phyloP scores from a whole-genome alignment of 2,888 invertebrate species.

The Ornithoptera priamus region DNA sequence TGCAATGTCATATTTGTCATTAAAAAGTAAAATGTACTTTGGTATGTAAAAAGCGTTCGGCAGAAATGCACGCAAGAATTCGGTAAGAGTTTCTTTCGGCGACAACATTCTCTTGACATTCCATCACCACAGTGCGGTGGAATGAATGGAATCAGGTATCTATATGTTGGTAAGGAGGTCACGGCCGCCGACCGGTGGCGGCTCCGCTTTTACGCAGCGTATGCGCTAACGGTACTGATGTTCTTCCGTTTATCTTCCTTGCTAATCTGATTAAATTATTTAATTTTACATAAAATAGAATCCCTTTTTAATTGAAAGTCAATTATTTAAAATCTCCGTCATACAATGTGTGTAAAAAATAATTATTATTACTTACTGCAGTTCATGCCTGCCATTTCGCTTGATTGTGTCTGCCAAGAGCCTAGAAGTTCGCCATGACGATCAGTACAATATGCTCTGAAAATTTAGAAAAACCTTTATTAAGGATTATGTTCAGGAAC shows the following conservation, averaged over 20 bases:
- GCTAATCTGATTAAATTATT: not conserved
- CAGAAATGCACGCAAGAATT: slow-evolving; percentile 24
- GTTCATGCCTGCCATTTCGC: slow-evolving; percentile 63
- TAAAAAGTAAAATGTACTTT: slow-evolving; percentile 1
- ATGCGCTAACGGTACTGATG: slow-evolving; percentile 38
- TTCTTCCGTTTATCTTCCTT: slow-evolving; percentile 35
- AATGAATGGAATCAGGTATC: slow-evolving; percentile 49
- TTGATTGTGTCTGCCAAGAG: slow-evolving; percentile 69
- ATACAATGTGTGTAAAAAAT: not conserved
- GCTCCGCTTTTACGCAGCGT: slow-evolving; percentile 36
- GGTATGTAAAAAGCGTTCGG: slow-evolving; percentile 32
- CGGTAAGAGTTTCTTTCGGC: slow-evolving; percentile 48
- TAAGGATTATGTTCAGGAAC: not conserved
- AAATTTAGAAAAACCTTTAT: slow-evolving; percentile 29
- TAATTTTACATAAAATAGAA: not conserved
- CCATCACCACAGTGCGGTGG: slow-evolving; percentile 53
- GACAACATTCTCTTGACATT: slow-evolving; percentile 58
- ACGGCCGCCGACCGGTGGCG: slow-evolving; percentile 56
- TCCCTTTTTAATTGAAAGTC: too few species aligned
- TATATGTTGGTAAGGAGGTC: slow-evolving; percentile 70
- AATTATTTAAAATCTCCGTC: not conserved
- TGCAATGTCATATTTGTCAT: not conserved
- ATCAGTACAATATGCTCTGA: slow-evolving; percentile 82
- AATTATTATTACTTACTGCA: slow-evolving; percentile 78
- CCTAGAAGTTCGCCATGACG: slow-evolving; percentile 79